Evolutionary conservation across 2,797 vertebrate species (phyloP), one percentile per base, ranked within the genome.

Genomic region (Pseudomugil gertrudae): DNA sequence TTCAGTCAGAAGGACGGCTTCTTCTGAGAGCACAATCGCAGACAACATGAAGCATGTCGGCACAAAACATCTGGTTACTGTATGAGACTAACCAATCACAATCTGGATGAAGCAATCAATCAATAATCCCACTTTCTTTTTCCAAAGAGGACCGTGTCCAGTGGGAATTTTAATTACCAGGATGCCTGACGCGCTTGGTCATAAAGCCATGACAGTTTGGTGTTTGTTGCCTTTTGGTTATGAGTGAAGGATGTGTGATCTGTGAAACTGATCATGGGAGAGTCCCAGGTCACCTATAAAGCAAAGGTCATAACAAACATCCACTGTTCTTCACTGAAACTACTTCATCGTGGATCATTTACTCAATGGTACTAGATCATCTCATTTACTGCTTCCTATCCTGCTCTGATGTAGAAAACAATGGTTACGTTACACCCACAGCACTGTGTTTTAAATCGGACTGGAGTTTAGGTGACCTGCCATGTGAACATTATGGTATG

Each of bases 21-120:
- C 50, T 4, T 76, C 92, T 91, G 83, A 92, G 90, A 81, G 91
- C 90, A 82, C 66, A 76, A 64, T 60, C 64, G 92, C 86, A 90
- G 89, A 68, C 10, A 21, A 85, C 79, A 83, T 87, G 63, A 79
- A 74, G 88, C 86, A 93, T 92, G 89, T 91, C 79, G 19, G 70
- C 89, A 82, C 85, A 90, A 23, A 68, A 70, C 57, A 15, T 55
- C 54, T 13, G 24, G 67, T 57, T 64, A 53, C 80, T 58, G 38
- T 55, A 17, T 71, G 89, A 87, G 88, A 89, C 76, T 91, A 86
- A 88, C 79, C 84, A 91, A 88, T 86, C 89, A 81, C 92, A 89
- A 88, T 90, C 89, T 95, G 95, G 95, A 96, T 96, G 93, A 90
- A 93, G 90, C 90, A 89, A 87, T 86, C 87, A 81, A 66, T 84